Conservation (phyloP, 2,113 vertebrate species). For the Nasalis larvatus region DNA sequence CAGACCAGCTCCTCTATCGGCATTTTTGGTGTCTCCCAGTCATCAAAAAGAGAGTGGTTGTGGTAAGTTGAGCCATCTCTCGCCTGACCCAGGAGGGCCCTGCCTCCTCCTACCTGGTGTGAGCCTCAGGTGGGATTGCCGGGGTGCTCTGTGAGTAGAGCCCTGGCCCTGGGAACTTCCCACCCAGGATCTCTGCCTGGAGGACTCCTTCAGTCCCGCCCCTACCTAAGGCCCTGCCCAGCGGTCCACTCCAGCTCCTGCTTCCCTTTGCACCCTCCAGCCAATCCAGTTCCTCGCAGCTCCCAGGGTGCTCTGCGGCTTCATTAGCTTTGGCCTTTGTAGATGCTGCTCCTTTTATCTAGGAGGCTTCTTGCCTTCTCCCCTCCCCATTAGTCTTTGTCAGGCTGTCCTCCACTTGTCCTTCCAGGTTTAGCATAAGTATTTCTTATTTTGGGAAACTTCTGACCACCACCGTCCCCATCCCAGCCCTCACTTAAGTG, state of each 20-base stretch:
- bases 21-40: slow-evolving; percentile 85
- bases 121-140: background rate
- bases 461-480: background rate
- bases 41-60: slow-evolving; percentile 89
- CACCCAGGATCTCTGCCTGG: background rate
- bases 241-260: background rate
- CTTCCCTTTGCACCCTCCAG: background rate
- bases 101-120: background rate
- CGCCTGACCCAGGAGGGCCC: background rate
- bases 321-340: background rate
- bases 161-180: background rate
- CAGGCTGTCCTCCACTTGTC: background rate
- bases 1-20: slow-evolving; percentile 74
- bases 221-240: background rate
- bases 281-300: rapidly evolving
- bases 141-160: background rate
- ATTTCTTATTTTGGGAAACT: background rate
- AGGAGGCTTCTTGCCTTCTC: background rate
- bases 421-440: background rate
- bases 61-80: slow-evolving; percentile 81
- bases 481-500: background rate
- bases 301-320: background rate
- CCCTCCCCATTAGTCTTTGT: background rate
- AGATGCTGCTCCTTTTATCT: background rate
- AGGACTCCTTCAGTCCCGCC: background rate